Evolutionary conservation across 2,797 vertebrate species (phyloP).

Genomic region (Danio jaintianensis): DNA sequence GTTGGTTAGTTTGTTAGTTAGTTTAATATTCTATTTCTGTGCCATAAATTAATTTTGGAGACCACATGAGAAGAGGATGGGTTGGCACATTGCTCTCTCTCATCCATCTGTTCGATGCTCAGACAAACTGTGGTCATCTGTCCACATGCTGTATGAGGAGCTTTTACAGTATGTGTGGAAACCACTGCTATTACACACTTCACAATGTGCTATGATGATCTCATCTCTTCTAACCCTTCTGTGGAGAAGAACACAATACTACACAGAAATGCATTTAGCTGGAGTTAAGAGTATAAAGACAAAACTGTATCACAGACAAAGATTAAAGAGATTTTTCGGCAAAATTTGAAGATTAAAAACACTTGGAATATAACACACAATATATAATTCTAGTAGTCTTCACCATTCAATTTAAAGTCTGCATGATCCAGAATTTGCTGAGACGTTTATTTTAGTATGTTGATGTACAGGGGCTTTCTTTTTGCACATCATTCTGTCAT

Average conservation of each 20-base stretch:
- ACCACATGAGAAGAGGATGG: neutral
- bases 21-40: neutral
- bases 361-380: neutral
- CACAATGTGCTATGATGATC: neutral
- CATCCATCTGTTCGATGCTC: constrained; percentile 28
- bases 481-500: too few relatives aligned
- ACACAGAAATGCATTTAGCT: constrained; percentile 2
- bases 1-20: neutral
- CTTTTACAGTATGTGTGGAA: constrained; percentile 30
- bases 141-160: constrained; percentile 31
- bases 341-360: neutral
- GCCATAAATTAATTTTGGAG: too few relatives aligned
- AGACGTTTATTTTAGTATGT: too few relatives aligned
- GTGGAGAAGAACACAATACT: neutral
- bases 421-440: too few relatives aligned
- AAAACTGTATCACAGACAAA: neutral
- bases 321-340: neutral
- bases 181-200: constrained; percentile 9
- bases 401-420: too few relatives aligned
- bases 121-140: constrained; percentile 41
- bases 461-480: too few relatives aligned
- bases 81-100: constrained; percentile 12
- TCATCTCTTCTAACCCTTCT: neutral
- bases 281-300: neutral
- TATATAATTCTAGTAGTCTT: too few relatives aligned